Evolutionary conservation across 2,113 vertebrate genomes (phyloP).

Genomic region (Pardalotus punctatus): DNA sequence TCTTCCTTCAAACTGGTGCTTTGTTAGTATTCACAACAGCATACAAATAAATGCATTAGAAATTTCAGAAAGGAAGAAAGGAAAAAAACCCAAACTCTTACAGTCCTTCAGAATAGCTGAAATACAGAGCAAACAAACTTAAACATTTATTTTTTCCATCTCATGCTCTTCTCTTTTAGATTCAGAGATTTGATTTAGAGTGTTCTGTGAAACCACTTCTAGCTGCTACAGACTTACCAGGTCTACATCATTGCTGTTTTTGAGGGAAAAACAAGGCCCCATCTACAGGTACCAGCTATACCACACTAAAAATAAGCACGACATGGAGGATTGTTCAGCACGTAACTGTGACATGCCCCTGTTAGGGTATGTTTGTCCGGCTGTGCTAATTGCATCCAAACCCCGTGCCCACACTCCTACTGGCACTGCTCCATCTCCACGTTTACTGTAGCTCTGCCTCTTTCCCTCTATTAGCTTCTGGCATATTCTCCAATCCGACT

Average conservation of each 20-base stretch:
- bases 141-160: not conserved
- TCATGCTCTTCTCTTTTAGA: not conserved
- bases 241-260: not conserved
- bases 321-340: not conserved
- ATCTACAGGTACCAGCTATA: not conserved
- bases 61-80: not conserved
- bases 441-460: not conserved
- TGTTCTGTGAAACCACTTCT: not conserved
- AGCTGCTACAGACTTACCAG: not conserved
- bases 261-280: not conserved
- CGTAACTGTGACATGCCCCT: not conserved
- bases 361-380: not conserved
- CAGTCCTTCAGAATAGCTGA: not conserved
- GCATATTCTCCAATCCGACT: not conserved
- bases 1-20: not conserved
- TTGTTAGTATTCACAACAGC: not conserved
- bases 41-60: not conserved
- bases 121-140: not conserved
- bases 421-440: conserved; percentile 1
- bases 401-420: not conserved
- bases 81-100: not conserved
- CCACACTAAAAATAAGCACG: not conserved
- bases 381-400: conserved; percentile 2
- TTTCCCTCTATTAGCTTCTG: conserved; percentile 3
- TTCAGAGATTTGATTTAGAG: not conserved